Evolutionary conservation across 2,888 invertebrate genomes (phyloP), one percentile per base, ranked within the genome.

Genomic region (Scrobipalpa atriplicella): DNA sequence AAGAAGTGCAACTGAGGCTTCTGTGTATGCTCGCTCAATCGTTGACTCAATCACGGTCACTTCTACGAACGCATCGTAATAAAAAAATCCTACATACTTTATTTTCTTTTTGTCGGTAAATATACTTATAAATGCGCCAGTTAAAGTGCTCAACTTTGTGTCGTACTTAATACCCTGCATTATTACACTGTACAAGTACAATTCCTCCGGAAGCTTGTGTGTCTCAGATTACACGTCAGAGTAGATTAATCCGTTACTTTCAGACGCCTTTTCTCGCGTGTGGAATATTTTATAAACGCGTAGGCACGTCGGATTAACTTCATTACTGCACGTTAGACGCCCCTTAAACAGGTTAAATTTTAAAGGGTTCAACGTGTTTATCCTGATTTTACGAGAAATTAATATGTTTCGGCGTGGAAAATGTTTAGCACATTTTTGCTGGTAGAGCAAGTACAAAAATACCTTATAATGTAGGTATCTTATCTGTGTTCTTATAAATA

Each of bases 241-340:
- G 67, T 69, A 72, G 76, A 76, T 76, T 78, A 79, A 71, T 68
- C 78, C 76, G 72, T 76, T 74, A 65, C 72, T 67, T 80, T 75
- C 72, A 71, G 76, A 73, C 74, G 71, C 73, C 75, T 78, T 78
- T 78, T 73, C 77, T 76, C 70, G 75, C 73, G 76, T 76, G 70
- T 73, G 75, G 80, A 80, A 86, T 86, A 87, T 86, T 86, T 85
- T 84, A 85, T 84, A 78, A 83, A 78, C 76, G 74, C 75, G 74
- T 81, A 80, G 84, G 75, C 81, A 77, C 74, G 79, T 83, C 83
- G 79, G 75, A 78, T 81, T 85, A 75, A 75, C 72, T 71, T 71
- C 63, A 66, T 72, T 73, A 67, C 60, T 58, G 5, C 62, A 36
- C 62, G 66, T 66, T 66, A 66, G 66, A 62, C 29, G 67, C 47